These are phyloP conservation scores for Psilopogon haemacephalus DNA, from an alignment of 2,113 vertebrate genomes.

Conservation along the genomic window DNA sequence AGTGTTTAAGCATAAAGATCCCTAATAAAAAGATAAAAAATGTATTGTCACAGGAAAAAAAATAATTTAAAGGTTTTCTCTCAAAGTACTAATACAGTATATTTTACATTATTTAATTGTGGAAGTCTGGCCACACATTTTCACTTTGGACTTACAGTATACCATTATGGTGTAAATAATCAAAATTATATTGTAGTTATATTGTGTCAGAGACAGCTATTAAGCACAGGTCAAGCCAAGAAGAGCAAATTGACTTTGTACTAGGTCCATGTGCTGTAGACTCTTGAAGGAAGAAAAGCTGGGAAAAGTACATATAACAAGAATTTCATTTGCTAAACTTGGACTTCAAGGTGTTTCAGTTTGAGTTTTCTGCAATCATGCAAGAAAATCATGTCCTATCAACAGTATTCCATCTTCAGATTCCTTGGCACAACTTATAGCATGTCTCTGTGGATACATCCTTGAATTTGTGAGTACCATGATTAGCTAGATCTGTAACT, in stretches of 20 bases:
- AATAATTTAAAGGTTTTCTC: fast-evolving
- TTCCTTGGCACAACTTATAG: background rate
- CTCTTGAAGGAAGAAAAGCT: background rate
- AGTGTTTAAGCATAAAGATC: background rate
- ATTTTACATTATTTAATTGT: background rate
- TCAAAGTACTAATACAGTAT: background rate
- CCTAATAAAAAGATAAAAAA: background rate
- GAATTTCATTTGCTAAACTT: background rate
- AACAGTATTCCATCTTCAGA: background rate
- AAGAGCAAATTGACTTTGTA: background rate
- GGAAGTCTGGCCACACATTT: background rate
- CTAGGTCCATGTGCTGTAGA: background rate
- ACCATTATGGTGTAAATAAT: background rate
- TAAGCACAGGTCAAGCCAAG: background rate
- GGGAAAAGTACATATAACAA: background rate
- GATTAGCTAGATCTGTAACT: background rate
- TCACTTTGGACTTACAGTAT: background rate
- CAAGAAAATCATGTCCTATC: background rate
- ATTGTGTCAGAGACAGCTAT: background rate
- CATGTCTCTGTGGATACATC: background rate
- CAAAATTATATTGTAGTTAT: background rate
- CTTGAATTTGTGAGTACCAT: background rate
- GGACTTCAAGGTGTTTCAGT: background rate
- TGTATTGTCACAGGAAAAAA: background rate
- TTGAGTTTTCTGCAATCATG: background rate